Conservation (phyloP, 2,888 invertebrate species). For the Acrobasis consociella region DNA sequence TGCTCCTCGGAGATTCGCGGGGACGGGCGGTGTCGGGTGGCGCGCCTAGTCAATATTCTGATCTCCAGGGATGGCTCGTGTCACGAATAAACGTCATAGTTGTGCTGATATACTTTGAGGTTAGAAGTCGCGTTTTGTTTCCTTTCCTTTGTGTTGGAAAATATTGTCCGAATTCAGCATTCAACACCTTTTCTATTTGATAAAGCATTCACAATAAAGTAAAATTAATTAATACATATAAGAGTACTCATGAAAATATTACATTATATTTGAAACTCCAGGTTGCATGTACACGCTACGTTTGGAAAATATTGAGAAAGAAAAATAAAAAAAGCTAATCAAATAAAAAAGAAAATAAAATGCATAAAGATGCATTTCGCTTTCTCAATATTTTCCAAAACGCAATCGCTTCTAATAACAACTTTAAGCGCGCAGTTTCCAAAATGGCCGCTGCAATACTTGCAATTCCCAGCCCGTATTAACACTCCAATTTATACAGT, state of each 20-base stretch:
- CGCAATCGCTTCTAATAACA: no score
- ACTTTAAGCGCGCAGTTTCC: background rate
- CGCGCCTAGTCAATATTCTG: constrained; percentile 58
- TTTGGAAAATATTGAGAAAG: no score
- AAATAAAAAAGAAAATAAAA: no score
- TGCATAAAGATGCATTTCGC: no score
- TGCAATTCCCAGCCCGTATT: constrained; percentile 11
- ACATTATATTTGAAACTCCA: no score
- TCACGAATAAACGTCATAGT: constrained; percentile 28
- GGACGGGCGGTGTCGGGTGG: constrained; percentile 63
- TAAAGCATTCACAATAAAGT: no score
- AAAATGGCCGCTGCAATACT: background rate
- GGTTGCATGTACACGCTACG: no score
- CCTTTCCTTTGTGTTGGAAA: background rate
- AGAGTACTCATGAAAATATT: no score
- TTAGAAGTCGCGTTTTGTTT: background rate
- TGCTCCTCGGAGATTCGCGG: constrained; percentile 58
- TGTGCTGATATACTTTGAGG: background rate
- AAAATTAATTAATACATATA: no score
- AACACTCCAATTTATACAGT: constrained; percentile 14
- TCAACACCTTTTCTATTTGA: no score
- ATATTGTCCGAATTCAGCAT: background rate
- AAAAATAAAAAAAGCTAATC: no score
- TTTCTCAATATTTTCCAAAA: no score
- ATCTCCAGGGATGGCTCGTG: constrained; percentile 48